Percentiles rank a stretch among this genome's conserved stretches.
Evolutionary conservation across 2,888 invertebrate species (phyloP).

Genomic region (Eulithis prunata): DNA sequence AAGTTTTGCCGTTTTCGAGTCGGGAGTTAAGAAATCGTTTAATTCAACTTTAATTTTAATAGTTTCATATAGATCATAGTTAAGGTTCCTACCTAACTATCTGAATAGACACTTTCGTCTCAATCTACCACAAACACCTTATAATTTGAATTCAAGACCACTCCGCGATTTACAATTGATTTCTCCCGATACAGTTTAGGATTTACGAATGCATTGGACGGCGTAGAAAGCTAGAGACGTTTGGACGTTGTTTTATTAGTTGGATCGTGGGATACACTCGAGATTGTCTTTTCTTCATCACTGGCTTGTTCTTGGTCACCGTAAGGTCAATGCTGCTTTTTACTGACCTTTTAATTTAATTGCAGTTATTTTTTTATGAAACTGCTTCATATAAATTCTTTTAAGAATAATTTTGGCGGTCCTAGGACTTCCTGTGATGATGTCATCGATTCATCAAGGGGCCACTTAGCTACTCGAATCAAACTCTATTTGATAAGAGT

Average conservation of each 20-base stretch:
- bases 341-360: too few relatives aligned
- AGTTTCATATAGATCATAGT: not conserved
- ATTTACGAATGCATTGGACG: constrained; percentile 18
- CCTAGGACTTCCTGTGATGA: too few relatives aligned
- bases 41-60: too few relatives aligned
- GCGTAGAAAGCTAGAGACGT: constrained; percentile 22
- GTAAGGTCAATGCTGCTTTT: too few relatives aligned
- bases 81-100: not conserved
- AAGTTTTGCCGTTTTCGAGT: too few relatives aligned
- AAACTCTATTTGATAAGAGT: constrained; percentile 5
- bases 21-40: too few relatives aligned
- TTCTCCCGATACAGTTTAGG: constrained; percentile 27
- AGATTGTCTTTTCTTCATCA: constrained; percentile 5
- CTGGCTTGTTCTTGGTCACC: too few relatives aligned
- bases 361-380: too few relatives aligned
- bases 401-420: too few relatives aligned
- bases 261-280: constrained; percentile 16
- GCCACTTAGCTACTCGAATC: too few relatives aligned
- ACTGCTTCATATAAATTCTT: too few relatives aligned
- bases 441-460: too few relatives aligned
- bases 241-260: constrained; percentile 11
- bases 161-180: constrained; percentile 23
- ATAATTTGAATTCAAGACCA: constrained; percentile 18
- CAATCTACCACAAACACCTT: not conserved
- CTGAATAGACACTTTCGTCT: not conserved